phyloP scores from a whole-genome alignment of 2,113 vertebrate species.

The Prunella himalayana region DNA sequence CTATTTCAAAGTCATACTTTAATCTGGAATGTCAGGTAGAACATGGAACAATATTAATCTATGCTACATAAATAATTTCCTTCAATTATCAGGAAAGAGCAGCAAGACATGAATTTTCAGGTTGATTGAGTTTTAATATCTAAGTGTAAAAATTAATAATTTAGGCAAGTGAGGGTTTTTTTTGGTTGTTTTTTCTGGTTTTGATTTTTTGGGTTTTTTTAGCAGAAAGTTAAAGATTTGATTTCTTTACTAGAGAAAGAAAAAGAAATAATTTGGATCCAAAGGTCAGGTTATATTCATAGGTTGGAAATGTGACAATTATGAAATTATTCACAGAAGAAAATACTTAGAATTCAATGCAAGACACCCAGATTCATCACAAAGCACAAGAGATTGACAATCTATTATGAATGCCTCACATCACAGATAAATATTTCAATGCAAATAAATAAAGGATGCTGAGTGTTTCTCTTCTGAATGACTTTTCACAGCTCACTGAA shows the following conservation, averaged over 20 bases:
- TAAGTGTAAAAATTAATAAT: constrained; percentile 85
- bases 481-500: constrained; percentile 88
- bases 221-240: constrained; percentile 60
- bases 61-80: constrained; percentile 79
- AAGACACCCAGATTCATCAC: constrained; percentile 78
- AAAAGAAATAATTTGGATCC: neutral
- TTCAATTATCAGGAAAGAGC: constrained; percentile 81
- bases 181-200: neutral
- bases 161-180: constrained; percentile 45
- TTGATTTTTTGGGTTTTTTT: neutral
- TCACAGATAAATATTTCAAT: constrained; percentile 99
- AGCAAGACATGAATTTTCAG: constrained; percentile 84
- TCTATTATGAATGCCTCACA: constrained; percentile 90
- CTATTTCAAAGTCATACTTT: constrained; percentile 59
- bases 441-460: constrained; percentile 99
- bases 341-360: constrained; percentile 73
- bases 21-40: constrained; percentile 67
- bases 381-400: constrained; percentile 87
- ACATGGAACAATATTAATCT: constrained; percentile 69
- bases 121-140: constrained; percentile 89
- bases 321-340: constrained; percentile 82
- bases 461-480: constrained; percentile 87
- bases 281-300: constrained; percentile 44
- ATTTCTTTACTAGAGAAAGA: constrained; percentile 53
- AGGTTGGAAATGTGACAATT: constrained; percentile 74